A percentile compares a stretch with the other conserved stretches of the same genome.
phyloP scores from a whole-genome alignment of 2,113 vertebrate genomes.

The Periophthalmus modestus region DNA sequence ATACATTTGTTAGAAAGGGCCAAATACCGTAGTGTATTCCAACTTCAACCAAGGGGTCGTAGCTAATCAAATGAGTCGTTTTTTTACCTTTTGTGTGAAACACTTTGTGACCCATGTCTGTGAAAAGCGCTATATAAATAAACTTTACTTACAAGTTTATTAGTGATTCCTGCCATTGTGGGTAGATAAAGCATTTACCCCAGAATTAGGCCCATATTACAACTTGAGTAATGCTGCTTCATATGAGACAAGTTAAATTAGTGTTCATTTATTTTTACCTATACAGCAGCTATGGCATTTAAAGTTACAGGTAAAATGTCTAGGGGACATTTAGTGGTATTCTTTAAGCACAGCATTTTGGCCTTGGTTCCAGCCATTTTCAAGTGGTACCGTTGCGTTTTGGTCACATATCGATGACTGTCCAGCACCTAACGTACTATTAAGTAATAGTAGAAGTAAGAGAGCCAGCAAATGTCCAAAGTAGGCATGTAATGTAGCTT shows the following conservation, averaged over 20 bases:
- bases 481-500: constrained; percentile 26
- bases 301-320: constrained; percentile 3
- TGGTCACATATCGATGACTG: constrained; percentile 36
- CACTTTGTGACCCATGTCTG: no score
- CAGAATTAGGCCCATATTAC: background rate
- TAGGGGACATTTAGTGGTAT: background rate
- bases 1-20: no score
- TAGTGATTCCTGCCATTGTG: background rate
- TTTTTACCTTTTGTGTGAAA: no score
- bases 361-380: constrained; percentile 15
- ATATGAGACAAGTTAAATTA: background rate
- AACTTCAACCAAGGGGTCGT: no score
- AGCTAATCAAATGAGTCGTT: no score
- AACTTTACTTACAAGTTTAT: background rate
- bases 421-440: constrained; percentile 45
- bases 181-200: background rate
- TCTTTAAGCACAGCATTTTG: background rate
- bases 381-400: constrained; percentile 43
- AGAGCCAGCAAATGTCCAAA: background rate
- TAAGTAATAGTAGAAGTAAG: background rate
- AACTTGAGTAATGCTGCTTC: background rate
- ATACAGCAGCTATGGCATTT: constrained; percentile 19
- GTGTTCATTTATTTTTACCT: constrained; percentile 4
- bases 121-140: no score
- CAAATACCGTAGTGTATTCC: no score